Percentiles rank a stretch among this genome's conserved stretches.
Evolutionary conservation across 2,888 invertebrate species (phyloP).

Genomic region (Epistrophe grossulariae): DNA sequence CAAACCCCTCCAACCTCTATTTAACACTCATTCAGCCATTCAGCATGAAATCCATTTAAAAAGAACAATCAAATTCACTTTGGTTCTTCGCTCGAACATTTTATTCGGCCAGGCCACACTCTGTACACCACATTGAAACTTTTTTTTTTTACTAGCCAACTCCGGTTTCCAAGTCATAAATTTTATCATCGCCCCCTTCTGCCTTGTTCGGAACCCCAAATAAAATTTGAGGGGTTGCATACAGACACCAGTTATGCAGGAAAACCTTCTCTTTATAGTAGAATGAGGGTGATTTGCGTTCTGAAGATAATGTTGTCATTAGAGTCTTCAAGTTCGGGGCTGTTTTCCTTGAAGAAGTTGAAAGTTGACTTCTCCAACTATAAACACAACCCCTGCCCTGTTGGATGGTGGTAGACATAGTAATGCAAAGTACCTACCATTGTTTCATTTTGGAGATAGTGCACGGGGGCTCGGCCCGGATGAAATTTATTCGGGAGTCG

Average conservation of each 20-base stretch:
- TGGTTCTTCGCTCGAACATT: conserved; percentile 26
- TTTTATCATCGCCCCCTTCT: conserved; percentile 25
- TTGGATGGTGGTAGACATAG: neutral
- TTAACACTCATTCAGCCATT: conserved; percentile 57
- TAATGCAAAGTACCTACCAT: conserved; percentile 45
- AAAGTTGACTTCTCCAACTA: conserved; percentile 35
- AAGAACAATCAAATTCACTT: conserved; percentile 71
- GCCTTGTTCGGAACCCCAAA: neutral
- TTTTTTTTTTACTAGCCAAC: conserved; percentile 48
- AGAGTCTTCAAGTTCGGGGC: conserved; percentile 49
- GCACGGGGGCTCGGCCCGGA: conserved; percentile 36
- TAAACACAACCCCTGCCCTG: neutral
- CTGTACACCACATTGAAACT: conserved; percentile 36
- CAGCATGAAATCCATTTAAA: conserved; percentile 50
- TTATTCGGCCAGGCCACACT: conserved; percentile 23
- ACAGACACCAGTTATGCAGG: conserved; percentile 30
- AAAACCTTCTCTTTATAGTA: conserved; percentile 12
- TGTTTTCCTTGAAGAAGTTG: conserved; percentile 14
- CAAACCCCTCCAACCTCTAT: neutral
- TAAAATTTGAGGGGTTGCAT: conserved; percentile 37
- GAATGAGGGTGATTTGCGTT: conserved; percentile 44
- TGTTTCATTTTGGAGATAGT: conserved; percentile 15
- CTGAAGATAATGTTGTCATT: conserved; percentile 72
- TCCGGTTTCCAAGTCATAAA: conserved; percentile 66
- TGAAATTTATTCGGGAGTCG: conserved; percentile 38